phyloP scores from a whole-genome alignment of 1,140 invertebrate genomes.

The Bombus affinis region DNA sequence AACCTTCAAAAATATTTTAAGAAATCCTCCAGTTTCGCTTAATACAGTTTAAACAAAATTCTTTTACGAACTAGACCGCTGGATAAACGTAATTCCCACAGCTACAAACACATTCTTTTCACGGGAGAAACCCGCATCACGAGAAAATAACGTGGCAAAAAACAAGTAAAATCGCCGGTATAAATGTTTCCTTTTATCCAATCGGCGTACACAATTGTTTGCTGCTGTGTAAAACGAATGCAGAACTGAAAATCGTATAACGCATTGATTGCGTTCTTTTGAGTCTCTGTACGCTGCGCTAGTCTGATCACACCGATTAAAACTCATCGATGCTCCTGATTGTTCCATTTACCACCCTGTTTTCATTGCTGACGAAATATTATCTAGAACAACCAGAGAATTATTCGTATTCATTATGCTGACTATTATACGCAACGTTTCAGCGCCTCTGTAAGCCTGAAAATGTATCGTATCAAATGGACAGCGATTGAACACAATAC shows the following conservation, averaged over 20 bases:
- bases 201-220: neutral
- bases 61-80: no score
- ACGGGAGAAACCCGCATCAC: accelerated
- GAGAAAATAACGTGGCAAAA: neutral
- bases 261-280: neutral
- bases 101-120: neutral
- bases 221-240: neutral
- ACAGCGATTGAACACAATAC: no score
- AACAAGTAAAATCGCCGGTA: neutral
- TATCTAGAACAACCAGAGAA: neutral
- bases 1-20: neutral
- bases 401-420: neutral
- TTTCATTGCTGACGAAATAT: neutral
- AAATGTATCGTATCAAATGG: no score
- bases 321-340: neutral
- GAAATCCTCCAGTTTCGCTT: no score
- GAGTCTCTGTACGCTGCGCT: neutral
- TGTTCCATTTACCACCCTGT: neutral
- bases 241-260: constrained; percentile 4
- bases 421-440: neutral
- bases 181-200: neutral
- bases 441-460: no score
- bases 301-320: neutral
- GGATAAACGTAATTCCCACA: no score
- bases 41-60: no score